Evolutionary conservation across 2,888 invertebrate species (phyloP), one percentile per base, ranked within the genome.

Genomic region (Drosophila mulleri): DNA sequence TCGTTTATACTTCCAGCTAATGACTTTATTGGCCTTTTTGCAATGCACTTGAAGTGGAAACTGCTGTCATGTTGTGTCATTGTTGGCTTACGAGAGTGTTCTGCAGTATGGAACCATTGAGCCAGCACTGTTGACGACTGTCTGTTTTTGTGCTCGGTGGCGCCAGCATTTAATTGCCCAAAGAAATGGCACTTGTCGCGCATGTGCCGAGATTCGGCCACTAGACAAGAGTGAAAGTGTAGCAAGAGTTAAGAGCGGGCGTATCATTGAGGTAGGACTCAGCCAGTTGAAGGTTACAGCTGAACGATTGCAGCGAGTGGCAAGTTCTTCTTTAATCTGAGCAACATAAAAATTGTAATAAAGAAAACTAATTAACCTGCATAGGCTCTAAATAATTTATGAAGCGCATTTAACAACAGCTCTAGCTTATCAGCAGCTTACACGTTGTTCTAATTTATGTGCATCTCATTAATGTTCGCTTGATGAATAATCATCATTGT

Each of bases 61-160:
- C 78, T 81, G 81, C 72, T 67, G 86, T 83, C 88, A 83, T 79
- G 88, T 89, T 89, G 88, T 89, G 90, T 82, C 83, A 88, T 89
- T 89, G 87, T 90, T 74, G 72, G 64, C 80, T 26, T 29, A 48
- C 23, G 59, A 16, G 39, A 48, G 12, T 58, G 35, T 6, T 71
- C 50, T 39, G 44, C 52, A 50, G 78, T 69, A 77, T 75, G 67
- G 71, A 63, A 29, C 82, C 73, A 87, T 87, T 87, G 69, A 80
- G 72, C 52, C 60, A 35, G 56, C 29, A 44, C 47, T 59, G 56
- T 67, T 73, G 48, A 35, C 20, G 44, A 35, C 57, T n/a, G 59
- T 52, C 76, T 63, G 82, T 78, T 78, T 61, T 65, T 73, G 63
- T 77, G 66, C 53, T 73, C 78, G 77, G 64, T 86, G 90, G 91